Base-by-base conservation (phyloP, 2,888 invertebrate species). In the Phrixothrix hirtus region DNA sequence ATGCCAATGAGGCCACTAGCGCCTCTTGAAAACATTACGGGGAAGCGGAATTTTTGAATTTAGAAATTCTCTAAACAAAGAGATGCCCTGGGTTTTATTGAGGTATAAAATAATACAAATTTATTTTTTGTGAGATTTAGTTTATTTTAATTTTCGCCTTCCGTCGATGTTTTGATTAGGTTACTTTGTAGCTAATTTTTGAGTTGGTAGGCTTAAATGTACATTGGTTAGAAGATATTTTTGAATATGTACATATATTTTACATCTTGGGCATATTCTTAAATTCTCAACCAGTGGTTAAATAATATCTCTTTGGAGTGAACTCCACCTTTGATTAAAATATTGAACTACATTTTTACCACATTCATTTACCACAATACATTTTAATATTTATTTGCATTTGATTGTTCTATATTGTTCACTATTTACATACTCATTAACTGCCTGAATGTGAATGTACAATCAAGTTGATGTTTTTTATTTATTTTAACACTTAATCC, bases 241-340 rank as follows among this genome's bases (percentile, higher is more conserved):
- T 43, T 25, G 52, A 47, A 53, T 29, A 43, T 32, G 49, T 35
- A 39, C 11, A 44, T 30, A 30, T 30, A 38, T 14, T 29, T 26
- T n/a, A n/a, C n/a, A n/a, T n/a, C n/a, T n/a, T n/a, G n/a, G n/a
- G 30, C 36, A 52, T 53, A 55, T 50, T 52, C 50, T 52, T 53
- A 55, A 60, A 61, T 60, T 54, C 32, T 35, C 31, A 48, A 44
- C 58, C 62, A 56, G 58, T 58, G 55, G 49, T 62, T 61, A 60
- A 61, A 62, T 37, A 46, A 45, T 27, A 61, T 66, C 62, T 72
- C 70, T 71, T 68, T 70, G 75, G 76, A 77, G 78, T 77, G 76
- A 78, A 78, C 77, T 78, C 77, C 77, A 77, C 78, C 77, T 76
- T 75, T 60, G 15, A 41, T 26, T 26, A 34, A 31, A 59, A 36